A percentile compares a stretch with the other conserved stretches of the same genome.
These are phyloP conservation scores for Sinopyrophorus schimmeli DNA, from an alignment of 2,888 invertebrate genomes.

Conservation along the genomic window DNA sequence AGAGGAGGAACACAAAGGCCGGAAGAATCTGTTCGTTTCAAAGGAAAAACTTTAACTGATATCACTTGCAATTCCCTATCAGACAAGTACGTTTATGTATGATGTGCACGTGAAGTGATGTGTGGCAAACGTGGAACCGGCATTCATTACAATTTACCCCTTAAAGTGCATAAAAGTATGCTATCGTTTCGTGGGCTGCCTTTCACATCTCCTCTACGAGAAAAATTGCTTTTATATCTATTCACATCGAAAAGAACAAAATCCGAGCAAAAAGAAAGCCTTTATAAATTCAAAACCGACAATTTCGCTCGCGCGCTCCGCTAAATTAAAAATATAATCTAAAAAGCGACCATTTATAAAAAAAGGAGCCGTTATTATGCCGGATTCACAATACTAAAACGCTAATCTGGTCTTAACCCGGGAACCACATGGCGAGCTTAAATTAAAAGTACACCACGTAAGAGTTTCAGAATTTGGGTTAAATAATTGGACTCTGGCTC, in stretches of 20 bases:
- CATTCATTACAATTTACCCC: conserved; percentile 17
- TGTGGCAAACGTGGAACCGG: conserved; percentile 9
- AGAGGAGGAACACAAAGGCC: conserved; percentile 9
- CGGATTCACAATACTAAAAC: background rate
- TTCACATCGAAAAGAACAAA: conserved; percentile 17
- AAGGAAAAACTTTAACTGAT: conserved; percentile 22
- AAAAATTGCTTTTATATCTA: conserved; percentile 16
- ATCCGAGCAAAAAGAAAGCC: conserved; percentile 7
- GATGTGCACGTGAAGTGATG: conserved; percentile 4
- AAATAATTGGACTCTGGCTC: conserved; percentile 17
- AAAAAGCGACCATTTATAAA: no score
- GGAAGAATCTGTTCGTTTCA: conserved; percentile 2
- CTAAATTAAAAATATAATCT: no score
- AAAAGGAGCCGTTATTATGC: no score
- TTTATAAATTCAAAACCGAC: conserved; percentile 7
- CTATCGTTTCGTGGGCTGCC: conserved; percentile 7
- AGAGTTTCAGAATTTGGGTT: conserved; percentile 14
- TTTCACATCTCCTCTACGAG: conserved; percentile 13
- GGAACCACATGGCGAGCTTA: conserved; percentile 12
- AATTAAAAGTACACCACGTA: conserved; percentile 18
- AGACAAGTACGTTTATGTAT: conserved; percentile 15
- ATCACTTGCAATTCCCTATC: conserved; percentile 20
- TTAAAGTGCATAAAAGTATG: conserved; percentile 15
- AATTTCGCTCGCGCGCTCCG: no score
- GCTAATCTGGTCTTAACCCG: conserved; percentile 1